Evolutionary conservation across 2,113 vertebrate genomes (phyloP), one percentile per base, ranked within the genome.

Genomic region (Eclectus roratus): DNA sequence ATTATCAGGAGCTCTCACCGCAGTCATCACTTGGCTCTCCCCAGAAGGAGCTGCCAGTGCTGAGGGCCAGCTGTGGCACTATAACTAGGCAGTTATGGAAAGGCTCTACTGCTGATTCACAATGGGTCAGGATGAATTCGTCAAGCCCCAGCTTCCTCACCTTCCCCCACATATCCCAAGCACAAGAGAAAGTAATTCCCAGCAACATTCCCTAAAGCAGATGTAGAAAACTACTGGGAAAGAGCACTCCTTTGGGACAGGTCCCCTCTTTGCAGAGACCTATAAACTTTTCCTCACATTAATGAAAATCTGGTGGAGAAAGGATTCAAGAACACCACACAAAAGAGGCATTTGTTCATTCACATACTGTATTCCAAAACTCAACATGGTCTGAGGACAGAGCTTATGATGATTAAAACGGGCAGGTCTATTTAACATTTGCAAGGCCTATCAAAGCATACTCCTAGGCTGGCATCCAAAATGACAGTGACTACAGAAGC

Each of bases 321-420:
- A 53, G 28, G n/a, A 73, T 63, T 74, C 28, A 87, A 39, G n/a
- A 52, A 56, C 0, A 1, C 58, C 4, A n/a, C 3, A 66, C 0
- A 0, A 28, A 78, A 37, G 29, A 6, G 39, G n/a, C 31, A 56
- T 28, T 55, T 82, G 21, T 46, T 69, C 6, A 1, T 78, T 84
- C 52, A 81, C 7, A 39, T 74, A 17, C 43, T 37, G 17, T 4
- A 56, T 24, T 71, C 39, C 35, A 28, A 8, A 14, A 60, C 41
- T 46, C 37, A 71, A 60, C 5, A 64, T 0, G 0, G 16, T 31
- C n/a, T 74, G 10, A 87, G 20, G 79, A 91, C 9, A 50, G 25
- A 91, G 23, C 14, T 85, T 44, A 77, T 1, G 1, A 24, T 5
- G 11, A 85, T 25, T 76, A 65, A 65, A 80, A 76, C 14, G 9